Conservation (phyloP, 2,113 vertebrate species). For the Aplodontia rufa region DNA sequence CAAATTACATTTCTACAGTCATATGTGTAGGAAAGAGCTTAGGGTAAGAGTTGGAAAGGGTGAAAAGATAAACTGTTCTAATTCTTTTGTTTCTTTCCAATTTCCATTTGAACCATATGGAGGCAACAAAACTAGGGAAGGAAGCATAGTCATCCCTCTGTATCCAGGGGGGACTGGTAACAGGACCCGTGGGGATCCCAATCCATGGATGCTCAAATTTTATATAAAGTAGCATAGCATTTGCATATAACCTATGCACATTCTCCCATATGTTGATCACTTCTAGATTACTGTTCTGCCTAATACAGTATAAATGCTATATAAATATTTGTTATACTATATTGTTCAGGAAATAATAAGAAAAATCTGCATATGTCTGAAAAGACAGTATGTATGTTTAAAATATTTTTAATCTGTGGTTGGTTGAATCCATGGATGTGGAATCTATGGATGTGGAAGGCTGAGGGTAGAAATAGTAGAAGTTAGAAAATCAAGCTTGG, state of each 20-base stretch:
- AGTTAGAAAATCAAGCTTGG: neutral
- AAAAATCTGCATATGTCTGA: neutral
- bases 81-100: conserved; percentile 35
- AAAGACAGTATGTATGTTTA: neutral
- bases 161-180: neutral
- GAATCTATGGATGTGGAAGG: too few relatives aligned
- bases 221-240: neutral
- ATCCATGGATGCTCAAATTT: neutral
- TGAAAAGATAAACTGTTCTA: conserved; percentile 9
- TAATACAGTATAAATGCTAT: neutral
- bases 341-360: neutral
- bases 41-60: neutral
- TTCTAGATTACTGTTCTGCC: neutral
- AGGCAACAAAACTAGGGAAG: neutral
- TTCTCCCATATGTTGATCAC: neutral
- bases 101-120: neutral
- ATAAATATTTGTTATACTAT: neutral
- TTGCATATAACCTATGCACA: neutral
- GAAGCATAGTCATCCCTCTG: neutral
- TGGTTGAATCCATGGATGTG: neutral
- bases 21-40: neutral
- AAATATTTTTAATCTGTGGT: neutral
- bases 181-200: neutral
- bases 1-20: neutral
- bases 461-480: too few relatives aligned